Percentiles rank a stretch among this genome's conserved stretches.
Conservation (phyloP, 2,888 invertebrate genomes). For the Copidosoma aretas region DNA sequence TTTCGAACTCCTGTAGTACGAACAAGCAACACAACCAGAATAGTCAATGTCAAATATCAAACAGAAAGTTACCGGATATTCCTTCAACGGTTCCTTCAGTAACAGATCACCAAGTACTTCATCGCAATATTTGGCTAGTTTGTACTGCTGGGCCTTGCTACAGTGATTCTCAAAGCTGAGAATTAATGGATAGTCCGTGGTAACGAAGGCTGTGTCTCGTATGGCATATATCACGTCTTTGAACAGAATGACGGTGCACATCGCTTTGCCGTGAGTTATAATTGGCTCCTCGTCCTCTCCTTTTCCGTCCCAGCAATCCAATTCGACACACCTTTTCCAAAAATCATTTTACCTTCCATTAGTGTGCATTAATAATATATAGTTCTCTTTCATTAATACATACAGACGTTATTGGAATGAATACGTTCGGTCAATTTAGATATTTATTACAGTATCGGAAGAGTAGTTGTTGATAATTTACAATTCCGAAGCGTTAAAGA, state of each 20-base stretch:
- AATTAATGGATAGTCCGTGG: conserved; percentile 96
- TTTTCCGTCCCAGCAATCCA: conserved; percentile 99
- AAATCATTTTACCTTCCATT: not conserved
- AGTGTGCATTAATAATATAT: not conserved
- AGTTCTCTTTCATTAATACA: not conserved
- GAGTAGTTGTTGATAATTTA: too few relatives aligned
- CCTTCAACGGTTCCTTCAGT: conserved; percentile 85
- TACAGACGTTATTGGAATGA: not conserved
- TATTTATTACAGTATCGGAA: not conserved
- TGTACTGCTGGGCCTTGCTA: conserved; percentile 95
- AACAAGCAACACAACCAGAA: too few relatives aligned
- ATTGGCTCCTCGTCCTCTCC: conserved; percentile 99
- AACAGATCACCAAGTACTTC: conserved; percentile 94
- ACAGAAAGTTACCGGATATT: conserved; percentile 72
- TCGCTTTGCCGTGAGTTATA: conserved; percentile 99
- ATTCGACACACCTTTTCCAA: conserved; percentile 84
- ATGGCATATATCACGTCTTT: conserved; percentile 98
- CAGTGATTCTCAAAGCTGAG: conserved; percentile 99
- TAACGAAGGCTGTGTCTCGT: conserved; percentile 97
- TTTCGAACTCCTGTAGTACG: too few relatives aligned
- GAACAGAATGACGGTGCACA: conserved; percentile 99
- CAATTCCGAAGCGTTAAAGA: too few relatives aligned
- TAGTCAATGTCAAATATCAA: not conserved
- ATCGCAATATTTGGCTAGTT: conserved; percentile 98
- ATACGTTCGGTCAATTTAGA: not conserved